Evolutionary conservation across 2,888 invertebrate genomes (phyloP).

Genomic region (Acanthosoma haemorrhoidale): DNA sequence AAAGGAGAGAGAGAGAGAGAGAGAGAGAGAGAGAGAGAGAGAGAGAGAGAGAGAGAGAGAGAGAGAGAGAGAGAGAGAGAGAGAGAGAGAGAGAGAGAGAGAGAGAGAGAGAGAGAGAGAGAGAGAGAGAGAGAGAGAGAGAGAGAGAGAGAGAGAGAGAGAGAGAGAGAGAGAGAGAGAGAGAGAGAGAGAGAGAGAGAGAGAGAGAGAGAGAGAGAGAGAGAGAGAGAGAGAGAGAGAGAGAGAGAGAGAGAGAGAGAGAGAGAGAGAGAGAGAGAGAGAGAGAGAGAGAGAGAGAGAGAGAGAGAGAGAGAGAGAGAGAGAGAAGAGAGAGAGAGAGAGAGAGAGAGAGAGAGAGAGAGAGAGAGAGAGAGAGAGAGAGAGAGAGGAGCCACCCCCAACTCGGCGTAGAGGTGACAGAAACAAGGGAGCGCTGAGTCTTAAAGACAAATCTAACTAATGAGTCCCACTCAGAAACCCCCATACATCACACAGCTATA

Average conservation of each 20-base stretch:
- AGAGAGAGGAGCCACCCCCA: too few relatives aligned
- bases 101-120: conserved; percentile 22
- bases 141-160: neutral
- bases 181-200: neutral
- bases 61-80: conserved; percentile 29
- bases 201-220: conserved; percentile 10
- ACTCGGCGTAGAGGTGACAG: too few relatives aligned
- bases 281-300: conserved; percentile 7
- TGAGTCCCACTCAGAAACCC: too few relatives aligned
- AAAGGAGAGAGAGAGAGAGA: neutral
- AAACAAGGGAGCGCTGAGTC: too few relatives aligned
- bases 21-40: conserved; percentile 27
- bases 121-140: neutral
- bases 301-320: conserved; percentile 15
- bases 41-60: conserved; percentile 23
- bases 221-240: neutral
- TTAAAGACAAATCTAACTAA: too few relatives aligned
- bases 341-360: neutral
- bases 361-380: conserved; percentile 31
- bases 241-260: neutral
- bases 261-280: conserved; percentile 28
- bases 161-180: neutral
- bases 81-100: conserved; percentile 24
- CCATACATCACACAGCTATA: too few relatives aligned
- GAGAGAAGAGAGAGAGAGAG: conserved; percentile 27